These are phyloP conservation scores for Falco cherrug DNA, from an alignment of 2,797 vertebrate genomes.

Conservation along the genomic window DNA sequence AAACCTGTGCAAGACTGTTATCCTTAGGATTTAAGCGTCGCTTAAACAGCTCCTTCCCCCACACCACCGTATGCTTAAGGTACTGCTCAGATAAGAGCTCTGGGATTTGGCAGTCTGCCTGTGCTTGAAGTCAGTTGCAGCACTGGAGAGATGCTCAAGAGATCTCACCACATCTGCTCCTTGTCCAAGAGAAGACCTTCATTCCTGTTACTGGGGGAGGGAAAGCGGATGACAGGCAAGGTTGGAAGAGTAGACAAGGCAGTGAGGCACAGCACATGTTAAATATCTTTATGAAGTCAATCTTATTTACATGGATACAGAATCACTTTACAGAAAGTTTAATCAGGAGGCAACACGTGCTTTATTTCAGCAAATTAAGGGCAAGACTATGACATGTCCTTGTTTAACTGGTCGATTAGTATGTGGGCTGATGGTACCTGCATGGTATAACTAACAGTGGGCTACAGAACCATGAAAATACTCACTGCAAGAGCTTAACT, in stretches of 20 bases:
- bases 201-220: fast-evolving
- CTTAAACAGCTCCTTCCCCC: not conserved
- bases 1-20: not conserved
- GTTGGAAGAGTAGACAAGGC: not conserved
- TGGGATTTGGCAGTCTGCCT: not conserved
- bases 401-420: slow-evolving; percentile 3
- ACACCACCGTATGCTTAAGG: fast-evolving
- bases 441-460: not conserved
- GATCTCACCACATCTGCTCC: not conserved
- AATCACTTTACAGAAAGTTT: slow-evolving; percentile 70
- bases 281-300: slow-evolving; percentile 74
- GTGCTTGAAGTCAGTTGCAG: not conserved
- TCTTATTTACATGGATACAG: slow-evolving; percentile 77
- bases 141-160: fast-evolving
- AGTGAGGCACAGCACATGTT: slow-evolving; percentile 42
- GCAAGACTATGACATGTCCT: slow-evolving; percentile 23
- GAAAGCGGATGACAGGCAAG: not conserved
- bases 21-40: not conserved
- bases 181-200: not conserved
- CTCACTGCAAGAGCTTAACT: not conserved
- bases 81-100: not conserved
- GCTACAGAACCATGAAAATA: not conserved
- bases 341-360: slow-evolving; percentile 57
- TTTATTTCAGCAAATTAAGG: slow-evolving; percentile 69
- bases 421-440: not conserved